Conservation (phyloP, 2,888 invertebrate species). For the Lathronympha strigana region DNA sequence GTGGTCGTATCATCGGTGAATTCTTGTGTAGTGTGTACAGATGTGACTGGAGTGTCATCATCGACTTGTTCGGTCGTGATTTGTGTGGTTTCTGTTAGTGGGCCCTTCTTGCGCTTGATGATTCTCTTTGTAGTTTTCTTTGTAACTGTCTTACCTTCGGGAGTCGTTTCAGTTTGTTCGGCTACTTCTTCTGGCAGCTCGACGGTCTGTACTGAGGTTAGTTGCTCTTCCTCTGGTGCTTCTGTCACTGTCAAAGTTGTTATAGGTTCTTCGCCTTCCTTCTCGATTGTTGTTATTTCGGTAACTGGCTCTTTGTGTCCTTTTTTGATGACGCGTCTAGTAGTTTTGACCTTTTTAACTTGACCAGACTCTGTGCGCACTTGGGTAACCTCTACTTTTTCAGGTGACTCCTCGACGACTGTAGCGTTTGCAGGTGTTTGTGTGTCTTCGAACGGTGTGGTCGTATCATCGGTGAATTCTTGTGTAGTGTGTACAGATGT, state of each 20-base stretch:
- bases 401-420: neutral
- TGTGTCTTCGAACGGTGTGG: neutral
- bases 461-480: constrained; percentile 4
- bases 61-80: constrained; percentile 29
- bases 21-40: constrained; percentile 9
- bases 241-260: neutral
- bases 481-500: neutral
- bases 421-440: neutral
- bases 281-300: neutral
- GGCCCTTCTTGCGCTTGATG: constrained; percentile 18
- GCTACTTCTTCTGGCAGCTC: neutral
- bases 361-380: neutral
- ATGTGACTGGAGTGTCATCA: neutral
- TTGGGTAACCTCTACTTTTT: constrained; percentile 10
- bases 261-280: neutral
- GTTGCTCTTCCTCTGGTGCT: neutral
- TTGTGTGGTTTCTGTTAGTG: constrained; percentile 14
- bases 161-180: neutral
- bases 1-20: constrained; percentile 30
- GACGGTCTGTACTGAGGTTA: neutral
- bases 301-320: constrained; percentile 29
- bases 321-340: constrained; percentile 4
- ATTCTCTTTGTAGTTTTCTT: neutral
- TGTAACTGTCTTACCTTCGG: neutral
- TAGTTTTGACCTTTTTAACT: neutral